Conservation (phyloP, 2,113 vertebrate species). For the Psittacula cyanocephala region DNA sequence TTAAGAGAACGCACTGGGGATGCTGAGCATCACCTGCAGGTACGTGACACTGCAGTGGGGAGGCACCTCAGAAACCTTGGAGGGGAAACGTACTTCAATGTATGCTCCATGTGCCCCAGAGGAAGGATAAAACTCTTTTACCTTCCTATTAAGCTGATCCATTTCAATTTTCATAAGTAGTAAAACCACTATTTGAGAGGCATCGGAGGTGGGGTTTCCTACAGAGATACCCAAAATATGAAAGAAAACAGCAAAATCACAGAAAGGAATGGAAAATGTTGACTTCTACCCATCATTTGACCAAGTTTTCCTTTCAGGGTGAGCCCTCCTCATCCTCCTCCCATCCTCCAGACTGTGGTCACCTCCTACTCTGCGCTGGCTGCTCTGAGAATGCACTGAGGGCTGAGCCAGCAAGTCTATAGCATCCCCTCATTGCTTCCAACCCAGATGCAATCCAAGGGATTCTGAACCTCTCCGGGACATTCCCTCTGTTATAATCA, state of each 20-base stretch:
- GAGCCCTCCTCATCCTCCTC: not conserved
- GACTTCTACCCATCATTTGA: accelerated
- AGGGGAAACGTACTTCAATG: not conserved
- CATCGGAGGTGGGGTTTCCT: not conserved
- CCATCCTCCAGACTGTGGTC: not conserved
- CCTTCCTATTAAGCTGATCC: not conserved
- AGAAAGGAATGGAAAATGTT: not conserved
- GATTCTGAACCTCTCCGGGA: not conserved
- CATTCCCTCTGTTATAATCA: not conserved
- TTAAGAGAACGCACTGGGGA: not conserved
- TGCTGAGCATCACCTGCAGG: not conserved
- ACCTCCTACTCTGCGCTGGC: accelerated
- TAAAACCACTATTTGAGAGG: not conserved
- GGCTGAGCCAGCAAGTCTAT: not conserved
- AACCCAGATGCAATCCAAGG: not conserved
- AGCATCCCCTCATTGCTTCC: not conserved
- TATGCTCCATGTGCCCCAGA: accelerated
- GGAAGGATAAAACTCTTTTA: not conserved
- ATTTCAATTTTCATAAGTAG: not conserved
- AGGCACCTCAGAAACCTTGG: not conserved
- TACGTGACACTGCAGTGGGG: accelerated
- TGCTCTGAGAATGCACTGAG: not conserved
- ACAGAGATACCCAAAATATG: accelerated
- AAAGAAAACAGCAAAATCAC: not conserved
- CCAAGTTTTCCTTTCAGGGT: not conserved